Evolutionary conservation across 2,797 vertebrate genomes (phyloP), one percentile per base, ranked within the genome.

Genomic region (Trachurus trachurus): DNA sequence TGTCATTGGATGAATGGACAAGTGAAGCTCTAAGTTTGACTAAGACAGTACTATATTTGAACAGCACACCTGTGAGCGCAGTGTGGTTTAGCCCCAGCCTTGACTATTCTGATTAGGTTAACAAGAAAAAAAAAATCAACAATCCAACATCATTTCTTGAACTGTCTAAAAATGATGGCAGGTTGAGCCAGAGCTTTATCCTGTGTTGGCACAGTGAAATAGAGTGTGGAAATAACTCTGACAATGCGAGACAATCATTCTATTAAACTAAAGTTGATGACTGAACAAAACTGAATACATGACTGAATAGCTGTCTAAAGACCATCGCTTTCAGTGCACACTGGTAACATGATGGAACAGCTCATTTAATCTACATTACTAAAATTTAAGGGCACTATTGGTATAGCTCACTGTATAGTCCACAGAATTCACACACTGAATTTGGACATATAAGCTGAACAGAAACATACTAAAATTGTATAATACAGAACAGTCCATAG

Each of bases 151-250:
- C 15, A 9, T 57, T 73, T 78, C 70, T 63, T 39, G 6, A 71
- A 34, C 42, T 66, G 44, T 69, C 47, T 47, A 29, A 72, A 22
- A 13, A 67, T 39, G 67, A 81, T 58, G 65, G 68, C 69, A 78
- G 69, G 75, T 80, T 84, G 42, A 78, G 52, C 42, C 62, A 22
- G 40, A 71, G 71, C 45, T 82, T 72, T 64, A 78, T 81, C 53
- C 76, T 9, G 26, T 80, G 76, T 83, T 83, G 69, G 81, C 80
- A 74, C 50, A 80, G 71, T 56, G 77, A 85, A 85, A 78, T 78
- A 45, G 80, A 82, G 76, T 62, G 71, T 76, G 73, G 67, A 83
- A 85, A 78, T 74, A 80, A 44, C 63, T 85, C 59, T 65, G 67
- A 53, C 58, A 58, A 61, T 2, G 56, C n/a, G 52, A 82, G 68